Evolutionary conservation across 2,113 vertebrate genomes (phyloP).

Genomic region (Camelus bactrianus): DNA sequence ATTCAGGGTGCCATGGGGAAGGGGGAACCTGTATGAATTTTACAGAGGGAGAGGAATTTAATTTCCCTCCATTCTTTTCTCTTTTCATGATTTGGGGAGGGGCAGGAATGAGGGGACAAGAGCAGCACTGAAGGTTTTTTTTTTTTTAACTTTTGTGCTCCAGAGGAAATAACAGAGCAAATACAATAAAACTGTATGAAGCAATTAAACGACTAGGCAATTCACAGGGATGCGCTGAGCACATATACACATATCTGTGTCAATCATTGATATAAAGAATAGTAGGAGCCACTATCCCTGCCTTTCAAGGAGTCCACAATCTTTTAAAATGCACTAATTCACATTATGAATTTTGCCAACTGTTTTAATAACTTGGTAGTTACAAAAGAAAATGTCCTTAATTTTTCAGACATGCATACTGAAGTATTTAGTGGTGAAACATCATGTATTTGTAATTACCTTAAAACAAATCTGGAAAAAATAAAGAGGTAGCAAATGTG

Average conservation of each 20-base stretch:
- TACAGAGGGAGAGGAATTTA: background rate
- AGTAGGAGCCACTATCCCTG: background rate
- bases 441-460: background rate
- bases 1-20: background rate
- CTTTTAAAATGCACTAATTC: constrained; percentile 17
- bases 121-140: background rate
- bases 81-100: background rate
- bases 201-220: background rate
- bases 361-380: background rate
- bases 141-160: constrained; percentile 11
- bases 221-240: background rate
- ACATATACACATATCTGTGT: background rate
- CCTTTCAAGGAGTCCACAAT: background rate
- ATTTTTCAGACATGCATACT: background rate
- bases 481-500: background rate
- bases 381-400: constrained; percentile 22
- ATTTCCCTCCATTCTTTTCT: constrained; percentile 36
- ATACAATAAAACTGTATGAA: background rate
- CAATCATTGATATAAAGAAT: background rate
- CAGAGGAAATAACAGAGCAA: constrained; percentile 13
- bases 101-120: background rate
- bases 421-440: background rate
- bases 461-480: constrained; percentile 37
- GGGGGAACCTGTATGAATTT: background rate
- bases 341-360: background rate